Percentiles rank a stretch among this genome's conserved stretches.
Conservation (phyloP, 2,888 invertebrate genomes). For the Cinara cedri region DNA sequence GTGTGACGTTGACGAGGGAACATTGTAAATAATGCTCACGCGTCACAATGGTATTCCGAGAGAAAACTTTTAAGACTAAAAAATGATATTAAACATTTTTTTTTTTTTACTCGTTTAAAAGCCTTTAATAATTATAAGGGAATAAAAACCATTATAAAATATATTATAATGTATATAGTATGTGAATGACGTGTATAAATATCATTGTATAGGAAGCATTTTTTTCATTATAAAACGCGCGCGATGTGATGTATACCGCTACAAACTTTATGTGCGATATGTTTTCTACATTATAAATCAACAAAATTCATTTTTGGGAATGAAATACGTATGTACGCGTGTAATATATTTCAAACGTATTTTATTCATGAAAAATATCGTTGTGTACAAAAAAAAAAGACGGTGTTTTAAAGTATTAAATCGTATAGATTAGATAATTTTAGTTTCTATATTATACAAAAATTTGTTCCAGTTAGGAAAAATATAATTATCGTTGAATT, state of each 20-base stretch:
- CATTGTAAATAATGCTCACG: conserved; percentile 13
- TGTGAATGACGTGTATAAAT: not conserved
- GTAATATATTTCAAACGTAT: not conserved
- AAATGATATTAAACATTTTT: not conserved
- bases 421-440: too few relatives aligned
- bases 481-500: too few relatives aligned
- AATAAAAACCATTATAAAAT: conserved; percentile 24
- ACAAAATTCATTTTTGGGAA: not conserved
- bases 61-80: conserved; percentile 18
- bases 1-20: conserved; percentile 42
- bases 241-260: not conserved
- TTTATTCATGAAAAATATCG: not conserved
- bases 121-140: not conserved
- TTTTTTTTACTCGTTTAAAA: not conserved
- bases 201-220: not conserved
- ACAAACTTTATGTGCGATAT: not conserved
- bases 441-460: too few relatives aligned
- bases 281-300: not conserved
- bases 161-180: too few relatives aligned
- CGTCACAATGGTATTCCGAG: conserved; percentile 29
- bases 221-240: conserved; percentile 23
- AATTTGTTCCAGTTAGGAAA: too few relatives aligned
- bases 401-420: too few relatives aligned
- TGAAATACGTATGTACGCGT: too few relatives aligned
- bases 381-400: not conserved